Evolutionary conservation across 2,113 vertebrate species (phyloP).

Genomic region (Solenodon paradoxus): DNA sequence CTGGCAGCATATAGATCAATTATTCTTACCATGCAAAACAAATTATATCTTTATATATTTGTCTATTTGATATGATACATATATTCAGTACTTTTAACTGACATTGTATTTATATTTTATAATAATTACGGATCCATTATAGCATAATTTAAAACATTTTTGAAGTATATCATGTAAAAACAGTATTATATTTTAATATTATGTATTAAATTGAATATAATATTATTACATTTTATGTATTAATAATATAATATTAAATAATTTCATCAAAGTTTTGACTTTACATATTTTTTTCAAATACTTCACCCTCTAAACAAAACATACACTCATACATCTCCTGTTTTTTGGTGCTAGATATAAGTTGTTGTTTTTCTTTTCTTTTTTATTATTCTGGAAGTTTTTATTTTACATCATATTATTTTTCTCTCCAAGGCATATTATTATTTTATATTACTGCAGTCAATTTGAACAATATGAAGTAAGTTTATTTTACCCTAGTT

Average conservation of each 20-base stretch:
- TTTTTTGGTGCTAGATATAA: background rate
- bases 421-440: background rate
- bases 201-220: too few species aligned
- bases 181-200: too few species aligned
- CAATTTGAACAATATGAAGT: background rate
- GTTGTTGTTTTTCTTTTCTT: background rate
- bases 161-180: too few species aligned
- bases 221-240: too few species aligned
- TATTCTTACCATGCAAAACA: background rate
- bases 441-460: background rate
- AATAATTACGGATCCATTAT: background rate
- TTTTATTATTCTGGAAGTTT: background rate
- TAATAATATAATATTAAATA: too few species aligned
- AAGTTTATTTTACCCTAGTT: background rate
- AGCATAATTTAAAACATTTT: background rate
- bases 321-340: background rate
- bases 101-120: background rate
- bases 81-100: background rate
- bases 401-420: background rate
- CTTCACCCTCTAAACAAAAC: background rate
- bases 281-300: background rate
- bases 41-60: background rate
- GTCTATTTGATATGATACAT: background rate
- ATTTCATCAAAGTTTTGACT: background rate
- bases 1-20: background rate